Conservation (phyloP, 2,113 vertebrate genomes). For the Gambusia holbrooki region DNA sequence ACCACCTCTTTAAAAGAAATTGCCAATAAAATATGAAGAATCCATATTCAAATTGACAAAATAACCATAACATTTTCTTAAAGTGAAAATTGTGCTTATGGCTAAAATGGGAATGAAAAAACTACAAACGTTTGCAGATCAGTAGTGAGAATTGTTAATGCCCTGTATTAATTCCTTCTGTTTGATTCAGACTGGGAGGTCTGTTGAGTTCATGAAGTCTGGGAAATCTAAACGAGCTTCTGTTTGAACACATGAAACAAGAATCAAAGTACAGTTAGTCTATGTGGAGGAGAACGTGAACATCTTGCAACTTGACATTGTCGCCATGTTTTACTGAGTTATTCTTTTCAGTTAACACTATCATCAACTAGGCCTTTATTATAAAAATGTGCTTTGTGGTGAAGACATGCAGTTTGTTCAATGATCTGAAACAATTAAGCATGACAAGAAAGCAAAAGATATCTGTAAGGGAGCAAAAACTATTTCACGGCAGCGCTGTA, state of each 20-base stretch:
- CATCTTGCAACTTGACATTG: no score
- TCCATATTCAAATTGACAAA: neutral
- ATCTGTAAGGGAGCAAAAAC: neutral
- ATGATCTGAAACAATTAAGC: neutral
- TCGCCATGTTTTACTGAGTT: neutral
- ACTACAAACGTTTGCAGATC: slow-evolving; percentile 1
- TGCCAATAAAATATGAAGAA: neutral
- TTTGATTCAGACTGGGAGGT: slow-evolving; percentile 37
- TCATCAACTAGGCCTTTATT: neutral
- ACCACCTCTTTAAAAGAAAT: neutral
- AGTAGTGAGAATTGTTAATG: slow-evolving; percentile 13
- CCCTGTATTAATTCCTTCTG: slow-evolving; percentile 52
- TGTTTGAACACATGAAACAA: neutral
- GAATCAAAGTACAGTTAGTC: slow-evolving; percentile 4
- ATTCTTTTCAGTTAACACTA: neutral
- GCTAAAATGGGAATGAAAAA: neutral
- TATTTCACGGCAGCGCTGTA: neutral
- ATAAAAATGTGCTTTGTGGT: neutral
- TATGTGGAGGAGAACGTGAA: neutral
- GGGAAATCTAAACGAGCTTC: slow-evolving; percentile 19
- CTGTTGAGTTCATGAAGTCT: slow-evolving; percentile 52
- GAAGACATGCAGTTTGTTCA: neutral
- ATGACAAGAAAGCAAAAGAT: neutral
- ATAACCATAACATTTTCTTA: no score
- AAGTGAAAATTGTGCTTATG: no score